phyloP scores from a whole-genome alignment of 2,888 invertebrate species.

The Cantharis lateralis region DNA sequence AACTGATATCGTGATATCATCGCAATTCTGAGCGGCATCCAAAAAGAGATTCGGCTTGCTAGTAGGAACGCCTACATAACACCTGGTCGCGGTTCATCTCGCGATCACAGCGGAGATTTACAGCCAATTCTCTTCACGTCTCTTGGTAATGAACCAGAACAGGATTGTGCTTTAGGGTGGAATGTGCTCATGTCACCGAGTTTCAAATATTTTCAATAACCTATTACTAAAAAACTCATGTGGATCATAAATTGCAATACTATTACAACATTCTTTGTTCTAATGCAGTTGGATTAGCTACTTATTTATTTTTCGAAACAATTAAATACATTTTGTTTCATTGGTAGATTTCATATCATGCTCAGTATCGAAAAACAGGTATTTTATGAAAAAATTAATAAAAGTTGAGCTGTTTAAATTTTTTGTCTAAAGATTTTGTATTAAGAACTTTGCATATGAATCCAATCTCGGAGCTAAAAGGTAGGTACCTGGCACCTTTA shows the following conservation, averaged over 20 bases:
- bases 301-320: not conserved
- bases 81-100: slow-evolving; percentile 42
- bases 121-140: slow-evolving; percentile 40
- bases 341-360: not conserved
- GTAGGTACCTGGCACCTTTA: slow-evolving; percentile 1
- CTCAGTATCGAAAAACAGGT: not conserved
- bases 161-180: slow-evolving; percentile 30
- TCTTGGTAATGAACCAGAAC: slow-evolving; percentile 38
- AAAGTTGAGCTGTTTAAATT: not conserved
- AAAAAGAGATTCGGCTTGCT: slow-evolving; percentile 42
- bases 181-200: slow-evolving; percentile 31
- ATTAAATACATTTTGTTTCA: not conserved
- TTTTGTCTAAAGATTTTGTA: not conserved
- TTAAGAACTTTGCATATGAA: not conserved
- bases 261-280: not conserved
- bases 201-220: slow-evolving; percentile 26
- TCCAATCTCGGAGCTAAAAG: not conserved
- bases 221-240: not conserved
- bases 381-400: not conserved
- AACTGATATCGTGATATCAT: slow-evolving; percentile 39
- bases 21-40: slow-evolving; percentile 37
- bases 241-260: not conserved
- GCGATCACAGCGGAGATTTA: slow-evolving; percentile 41
- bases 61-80: slow-evolving; percentile 44
- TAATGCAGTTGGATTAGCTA: not conserved